Evolutionary conservation across 2,797 vertebrate species (phyloP).

Genomic region (Anguilla pacifica): DNA sequence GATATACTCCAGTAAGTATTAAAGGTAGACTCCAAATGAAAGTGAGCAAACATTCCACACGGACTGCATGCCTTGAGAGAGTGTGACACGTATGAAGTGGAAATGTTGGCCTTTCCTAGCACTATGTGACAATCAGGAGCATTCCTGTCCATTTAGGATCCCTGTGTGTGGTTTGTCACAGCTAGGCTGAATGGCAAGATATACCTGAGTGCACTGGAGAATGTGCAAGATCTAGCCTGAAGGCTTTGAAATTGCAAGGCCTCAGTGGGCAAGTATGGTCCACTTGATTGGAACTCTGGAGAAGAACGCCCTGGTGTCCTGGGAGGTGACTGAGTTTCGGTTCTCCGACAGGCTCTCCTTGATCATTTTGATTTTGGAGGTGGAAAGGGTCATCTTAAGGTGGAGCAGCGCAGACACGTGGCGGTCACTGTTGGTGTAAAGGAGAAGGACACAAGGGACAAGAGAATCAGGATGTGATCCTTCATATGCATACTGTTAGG

Average conservation of each 20-base stretch:
- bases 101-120: neutral
- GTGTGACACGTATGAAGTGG: neutral
- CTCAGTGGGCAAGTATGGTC: neutral
- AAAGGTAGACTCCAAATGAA: neutral
- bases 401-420: conserved; percentile 79
- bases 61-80: neutral
- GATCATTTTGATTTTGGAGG: conserved; percentile 67
- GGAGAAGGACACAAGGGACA: neutral
- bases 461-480: conserved; percentile 30
- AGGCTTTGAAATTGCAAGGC: neutral
- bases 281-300: conserved; percentile 61
- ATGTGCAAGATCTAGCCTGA: neutral
- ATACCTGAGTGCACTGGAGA: neutral
- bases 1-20: neutral
- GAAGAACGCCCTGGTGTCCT: conserved; percentile 58
- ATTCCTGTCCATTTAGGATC: neutral
- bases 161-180: neutral
- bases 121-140: neutral
- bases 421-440: conserved; percentile 65
- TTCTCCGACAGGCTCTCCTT: conserved; percentile 69
- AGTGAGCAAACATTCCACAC: neutral
- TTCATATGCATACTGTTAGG: neutral
- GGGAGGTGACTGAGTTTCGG: neutral
- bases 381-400: conserved; percentile 77
- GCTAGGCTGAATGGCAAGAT: neutral